These are phyloP conservation scores for Lateolabrax maculatus DNA, from an alignment of 2,797 vertebrate species.

Conservation along the genomic window DNA sequence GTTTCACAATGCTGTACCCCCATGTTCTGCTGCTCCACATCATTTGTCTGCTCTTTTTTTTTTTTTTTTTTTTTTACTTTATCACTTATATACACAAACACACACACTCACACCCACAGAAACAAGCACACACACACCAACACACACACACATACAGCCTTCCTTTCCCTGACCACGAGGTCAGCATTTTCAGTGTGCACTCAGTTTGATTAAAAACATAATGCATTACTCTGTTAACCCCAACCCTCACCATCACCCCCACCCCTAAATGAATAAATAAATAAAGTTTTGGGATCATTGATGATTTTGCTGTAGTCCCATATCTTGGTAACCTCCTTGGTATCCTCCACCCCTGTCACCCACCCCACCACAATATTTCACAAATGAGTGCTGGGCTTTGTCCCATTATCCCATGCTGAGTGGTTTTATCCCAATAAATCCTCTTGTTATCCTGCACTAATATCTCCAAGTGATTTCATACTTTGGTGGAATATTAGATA, in stretches of 20 bases:
- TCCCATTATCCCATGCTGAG: constrained; percentile 67
- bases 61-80: constrained; percentile 25
- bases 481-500: constrained; percentile 53
- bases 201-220: constrained; percentile 81
- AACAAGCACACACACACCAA: constrained; percentile 3
- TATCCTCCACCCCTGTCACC: constrained; percentile 39
- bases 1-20: constrained; percentile 50
- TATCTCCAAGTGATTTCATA: constrained; percentile 77
- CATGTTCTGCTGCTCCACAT: constrained; percentile 28
- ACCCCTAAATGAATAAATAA: constrained; percentile 56
- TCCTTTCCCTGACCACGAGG: constrained; percentile 52
- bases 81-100: constrained; percentile 6
- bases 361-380: constrained; percentile 47
- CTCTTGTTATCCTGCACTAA: constrained; percentile 75
- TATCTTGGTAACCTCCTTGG: constrained; percentile 60
- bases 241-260: constrained; percentile 40
- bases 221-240: constrained; percentile 72
- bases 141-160: constrained; percentile 37
- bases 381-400: constrained; percentile 68
- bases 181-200: constrained; percentile 80
- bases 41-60: constrained; percentile 33
- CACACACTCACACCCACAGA: constrained; percentile 3
- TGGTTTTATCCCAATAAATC: constrained; percentile 79
- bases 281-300: constrained; percentile 71
- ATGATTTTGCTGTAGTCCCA: constrained; percentile 56